Evolutionary conservation across 2,888 invertebrate genomes (phyloP), one percentile per base, ranked within the genome.

Genomic region (Caradrina kadenii): DNA sequence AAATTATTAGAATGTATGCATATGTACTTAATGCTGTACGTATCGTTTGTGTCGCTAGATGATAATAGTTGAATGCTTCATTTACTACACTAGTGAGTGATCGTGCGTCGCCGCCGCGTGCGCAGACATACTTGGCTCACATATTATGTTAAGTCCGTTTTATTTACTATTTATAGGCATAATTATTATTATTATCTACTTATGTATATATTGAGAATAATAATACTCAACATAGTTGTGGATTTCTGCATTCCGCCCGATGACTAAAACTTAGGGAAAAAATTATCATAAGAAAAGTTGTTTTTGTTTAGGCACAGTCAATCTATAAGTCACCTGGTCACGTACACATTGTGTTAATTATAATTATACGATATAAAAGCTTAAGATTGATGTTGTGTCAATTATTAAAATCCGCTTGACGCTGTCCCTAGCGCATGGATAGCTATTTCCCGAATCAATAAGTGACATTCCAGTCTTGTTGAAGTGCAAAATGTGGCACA

Each of bases 181-280:
- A 78, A 84, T 87, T 93, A 80, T 86, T 93, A 84, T 87, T 92
- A 84, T 87, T 92, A 91, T 94, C 91, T 94, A 94, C 93, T 93
- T 95, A 93, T 95, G 94, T 95, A 95, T 95, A 94, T 96, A 95
- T 95, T 93, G 94, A 93, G 91, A 89, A 87, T 93, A 90, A 92
- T 92, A 94, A 95, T 94, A 95, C 94, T 95, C 95, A 95, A 95
- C 95, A 93, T 95, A 95, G 95, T 96, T 96, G 96, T 96, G 96
- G 96, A 95, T 95, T 94, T 95, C 94, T 95, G 96, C 96, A 96
- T 96, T 96, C 96, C 96, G 95, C 96, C 95, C 95, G 95, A 95
- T 93, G 96, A 96, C 95, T 95, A 94, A 95, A 95, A 93, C 91
- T 93, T 92, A 92, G 92, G 94, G 94, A 88, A 83, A 93, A 93